A percentile compares a stretch with the other conserved stretches of the same genome.
Evolutionary conservation across 1,140 invertebrate species (phyloP).

Genomic region (Bicyclus anynana): DNA sequence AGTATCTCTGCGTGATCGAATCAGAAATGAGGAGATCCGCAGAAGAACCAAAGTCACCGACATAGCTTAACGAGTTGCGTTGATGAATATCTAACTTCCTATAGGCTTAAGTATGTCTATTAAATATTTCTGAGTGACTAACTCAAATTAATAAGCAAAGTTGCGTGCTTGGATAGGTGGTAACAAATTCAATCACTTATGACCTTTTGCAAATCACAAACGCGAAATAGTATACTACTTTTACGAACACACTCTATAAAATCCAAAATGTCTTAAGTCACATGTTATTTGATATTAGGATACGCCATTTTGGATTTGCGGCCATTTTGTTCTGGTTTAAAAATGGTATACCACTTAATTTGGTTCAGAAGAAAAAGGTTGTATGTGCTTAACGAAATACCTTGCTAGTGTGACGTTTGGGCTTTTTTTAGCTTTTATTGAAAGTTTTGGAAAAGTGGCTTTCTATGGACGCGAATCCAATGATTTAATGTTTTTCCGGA

Average conservation of each 20-base stretch:
- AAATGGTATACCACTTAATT: constrained; percentile 64
- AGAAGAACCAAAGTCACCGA: too few relatives aligned
- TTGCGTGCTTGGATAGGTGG: background rate
- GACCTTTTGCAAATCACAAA: constrained; percentile 26
- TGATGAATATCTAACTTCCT: too few relatives aligned
- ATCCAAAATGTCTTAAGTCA: constrained; percentile 34
- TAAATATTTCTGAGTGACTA: too few relatives aligned
- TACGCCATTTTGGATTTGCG: constrained; percentile 29
- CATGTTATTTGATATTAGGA: constrained; percentile 20
- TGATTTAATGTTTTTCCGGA: constrained; percentile 12
- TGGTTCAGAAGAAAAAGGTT: constrained; percentile 31
- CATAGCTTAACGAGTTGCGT: too few relatives aligned
- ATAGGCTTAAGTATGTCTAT: too few relatives aligned
- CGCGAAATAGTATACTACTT: constrained; percentile 59
- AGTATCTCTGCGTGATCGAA: too few relatives aligned
- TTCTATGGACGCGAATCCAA: constrained; percentile 39
- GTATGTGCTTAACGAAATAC: constrained; percentile 19
- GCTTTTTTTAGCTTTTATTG: constrained; percentile 16
- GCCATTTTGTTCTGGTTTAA: constrained; percentile 33
- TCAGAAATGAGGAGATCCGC: too few relatives aligned
- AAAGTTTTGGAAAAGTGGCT: constrained; percentile 32
- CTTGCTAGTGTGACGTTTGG: constrained; percentile 27
- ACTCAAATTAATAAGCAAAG: too few relatives aligned
- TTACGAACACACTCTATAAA: constrained; percentile 25
- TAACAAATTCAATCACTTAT: constrained; percentile 16